Base-by-base conservation (phyloP, 2,797 vertebrate species). In the Alectoris magna region DNA sequence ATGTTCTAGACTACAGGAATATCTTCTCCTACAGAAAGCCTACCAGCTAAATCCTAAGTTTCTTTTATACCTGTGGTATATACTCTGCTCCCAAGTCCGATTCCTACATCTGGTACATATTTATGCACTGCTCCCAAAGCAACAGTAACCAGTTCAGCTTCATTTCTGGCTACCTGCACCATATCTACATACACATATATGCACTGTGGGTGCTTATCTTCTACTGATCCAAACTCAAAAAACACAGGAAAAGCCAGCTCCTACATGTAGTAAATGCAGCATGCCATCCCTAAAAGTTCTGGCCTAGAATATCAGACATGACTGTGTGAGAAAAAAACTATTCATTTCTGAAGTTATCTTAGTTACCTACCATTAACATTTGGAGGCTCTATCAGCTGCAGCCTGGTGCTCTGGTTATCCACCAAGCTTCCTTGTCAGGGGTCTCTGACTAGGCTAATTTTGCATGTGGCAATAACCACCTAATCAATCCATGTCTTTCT, bases 391-490 rank as follows among this genome's bases (percentile, higher is more conserved):
- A 55, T 72, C 72, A 83, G 5, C 14, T 84, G 72, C 82, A 93
- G 76, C 43, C 70, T 84, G 49, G n/a, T 59, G 86, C 89, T 63
- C 53, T n/a, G 29, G 39, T 70, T 73, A 56, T 18, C 41, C 49
- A 91, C 70, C 51, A 84, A 94, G 76, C 63, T 87, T 84, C 43
- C 66, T 51, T 88, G 49, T 91, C 80, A 94, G 76, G 46, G 91
- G 84, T 84, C 89, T 86, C 73, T 88, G 89, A 87, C 87, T 85
- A 84, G 73, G 85, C 70, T 96, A 89, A 94, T 96, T 95, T 77
- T 95, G 91, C 87, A 91, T 93, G 92, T 89, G 79, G 94, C 91
- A 94, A 91, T 92, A 96, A 94, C 89, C 89, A 94, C 94, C 76
- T 93, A 91, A 96, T 96, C 87, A 93, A 95, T 96, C 87, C 87